Conservation (phyloP, 2,113 vertebrate species). For the Psammodynastes pulverulentus region DNA sequence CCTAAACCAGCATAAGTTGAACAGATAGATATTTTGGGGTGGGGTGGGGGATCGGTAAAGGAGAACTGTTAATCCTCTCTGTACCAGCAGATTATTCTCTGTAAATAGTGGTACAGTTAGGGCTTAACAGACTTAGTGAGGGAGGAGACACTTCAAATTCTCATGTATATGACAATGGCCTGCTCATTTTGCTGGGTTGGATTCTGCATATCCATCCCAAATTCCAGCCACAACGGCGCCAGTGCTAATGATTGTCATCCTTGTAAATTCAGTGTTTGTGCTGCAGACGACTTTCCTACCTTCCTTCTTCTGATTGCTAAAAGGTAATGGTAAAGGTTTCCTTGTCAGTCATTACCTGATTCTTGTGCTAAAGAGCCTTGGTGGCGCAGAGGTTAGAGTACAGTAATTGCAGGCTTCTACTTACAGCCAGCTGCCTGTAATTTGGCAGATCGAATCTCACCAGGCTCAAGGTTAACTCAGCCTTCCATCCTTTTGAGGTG, state of each 20-base stretch:
- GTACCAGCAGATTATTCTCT: background rate
- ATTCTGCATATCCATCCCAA: background rate
- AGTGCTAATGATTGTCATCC: background rate
- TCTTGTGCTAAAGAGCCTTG: no score
- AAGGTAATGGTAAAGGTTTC: background rate
- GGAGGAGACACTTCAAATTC: background rate
- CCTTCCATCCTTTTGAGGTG: no score
- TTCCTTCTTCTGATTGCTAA: background rate
- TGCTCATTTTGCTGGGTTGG: background rate
- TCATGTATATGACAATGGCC: background rate
- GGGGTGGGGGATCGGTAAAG: background rate
- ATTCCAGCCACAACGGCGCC: background rate
- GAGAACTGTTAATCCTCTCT: background rate
- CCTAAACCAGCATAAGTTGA: background rate
- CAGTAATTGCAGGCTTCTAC: no score
- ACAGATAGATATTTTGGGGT: background rate
- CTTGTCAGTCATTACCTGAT: background rate
- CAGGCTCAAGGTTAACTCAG: no score
- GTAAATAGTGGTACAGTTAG: background rate
- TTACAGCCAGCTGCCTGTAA: no score
- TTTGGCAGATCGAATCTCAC: no score
- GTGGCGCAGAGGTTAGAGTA: no score
- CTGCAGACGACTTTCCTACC: background rate
- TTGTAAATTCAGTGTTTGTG: background rate
- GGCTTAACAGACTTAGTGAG: background rate